phyloP scores from a whole-genome alignment of 2,888 invertebrate genomes.

The Himalopsyche kuldschensis region DNA sequence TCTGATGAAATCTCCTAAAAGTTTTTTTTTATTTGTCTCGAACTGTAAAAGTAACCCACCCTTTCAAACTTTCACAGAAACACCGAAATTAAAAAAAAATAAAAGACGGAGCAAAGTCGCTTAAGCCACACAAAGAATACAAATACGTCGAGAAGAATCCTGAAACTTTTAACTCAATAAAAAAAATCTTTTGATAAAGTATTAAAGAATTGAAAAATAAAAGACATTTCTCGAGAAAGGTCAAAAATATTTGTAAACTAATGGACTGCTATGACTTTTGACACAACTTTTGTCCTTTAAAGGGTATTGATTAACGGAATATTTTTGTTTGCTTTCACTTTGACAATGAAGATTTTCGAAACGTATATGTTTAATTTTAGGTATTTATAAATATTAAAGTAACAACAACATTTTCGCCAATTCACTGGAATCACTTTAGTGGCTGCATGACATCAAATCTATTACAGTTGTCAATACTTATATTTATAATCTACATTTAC shows the following conservation, averaged over 20 bases:
- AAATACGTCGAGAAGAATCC: not conserved
- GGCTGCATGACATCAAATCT: too few species aligned
- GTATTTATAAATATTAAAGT: too few species aligned
- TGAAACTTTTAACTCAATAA: not conserved
- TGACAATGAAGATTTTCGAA: too few species aligned
- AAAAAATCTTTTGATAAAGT: not conserved
- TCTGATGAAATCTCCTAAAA: not conserved
- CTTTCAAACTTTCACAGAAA: not conserved
- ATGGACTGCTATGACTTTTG: not conserved
- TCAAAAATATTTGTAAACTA: not conserved
- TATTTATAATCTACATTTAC: too few species aligned
- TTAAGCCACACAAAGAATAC: not conserved
- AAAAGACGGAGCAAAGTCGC: not conserved
- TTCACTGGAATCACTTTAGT: too few species aligned
- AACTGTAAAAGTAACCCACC: not conserved
- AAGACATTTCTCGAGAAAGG: not conserved
- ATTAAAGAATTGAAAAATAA: not conserved
- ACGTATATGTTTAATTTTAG: too few species aligned
- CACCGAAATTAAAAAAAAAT: not conserved
- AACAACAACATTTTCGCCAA: too few species aligned
- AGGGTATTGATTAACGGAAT: not conserved
- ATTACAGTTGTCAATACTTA: too few species aligned
- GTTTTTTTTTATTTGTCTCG: not conserved
- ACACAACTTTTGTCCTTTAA: not conserved
- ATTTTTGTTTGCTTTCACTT: too few species aligned